Evolutionary conservation across 1,140 invertebrate genomes (phyloP).

Genomic region (Zophobas atratus): DNA sequence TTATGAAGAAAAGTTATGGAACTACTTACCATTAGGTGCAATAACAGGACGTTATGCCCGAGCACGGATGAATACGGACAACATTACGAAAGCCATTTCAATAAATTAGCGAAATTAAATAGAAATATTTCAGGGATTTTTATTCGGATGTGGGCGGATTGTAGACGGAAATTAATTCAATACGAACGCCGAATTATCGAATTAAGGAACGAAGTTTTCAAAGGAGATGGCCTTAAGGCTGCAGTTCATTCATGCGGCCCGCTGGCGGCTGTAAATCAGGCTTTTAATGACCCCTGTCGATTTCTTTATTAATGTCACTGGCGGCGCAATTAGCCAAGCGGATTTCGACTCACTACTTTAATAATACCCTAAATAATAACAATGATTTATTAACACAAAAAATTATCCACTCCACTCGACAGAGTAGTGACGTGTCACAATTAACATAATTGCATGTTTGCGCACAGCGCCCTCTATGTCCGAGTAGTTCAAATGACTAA

Average conservation of each 20-base stretch:
- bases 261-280: slow-evolving; percentile 18
- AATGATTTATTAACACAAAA: neutral
- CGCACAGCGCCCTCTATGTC: too few relatives aligned
- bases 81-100: slow-evolving; percentile 33
- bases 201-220: slow-evolving; percentile 18
- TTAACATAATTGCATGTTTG: too few relatives aligned
- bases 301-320: slow-evolving; percentile 38
- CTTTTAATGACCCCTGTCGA: slow-evolving; percentile 14
- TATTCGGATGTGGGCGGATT: slow-evolving; percentile 9
- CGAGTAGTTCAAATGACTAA: too few relatives aligned
- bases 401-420: too few relatives aligned
- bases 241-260: slow-evolving; percentile 9
- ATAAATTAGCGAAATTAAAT: slow-evolving; percentile 43
- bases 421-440: too few relatives aligned
- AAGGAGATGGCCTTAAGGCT: slow-evolving; percentile 1
- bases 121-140: slow-evolving; percentile 37
- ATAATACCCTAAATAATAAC: neutral
- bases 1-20: slow-evolving; percentile 30
- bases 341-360: neutral
- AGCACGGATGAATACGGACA: slow-evolving; percentile 28
- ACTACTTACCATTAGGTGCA: slow-evolving; percentile 38
- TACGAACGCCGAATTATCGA: slow-evolving; percentile 19
- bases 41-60: slow-evolving; percentile 32
- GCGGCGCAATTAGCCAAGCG: neutral
- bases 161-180: slow-evolving; percentile 32